Evolutionary conservation across 2,888 invertebrate species (phyloP).

Genomic region (Xiphydria camelus): DNA sequence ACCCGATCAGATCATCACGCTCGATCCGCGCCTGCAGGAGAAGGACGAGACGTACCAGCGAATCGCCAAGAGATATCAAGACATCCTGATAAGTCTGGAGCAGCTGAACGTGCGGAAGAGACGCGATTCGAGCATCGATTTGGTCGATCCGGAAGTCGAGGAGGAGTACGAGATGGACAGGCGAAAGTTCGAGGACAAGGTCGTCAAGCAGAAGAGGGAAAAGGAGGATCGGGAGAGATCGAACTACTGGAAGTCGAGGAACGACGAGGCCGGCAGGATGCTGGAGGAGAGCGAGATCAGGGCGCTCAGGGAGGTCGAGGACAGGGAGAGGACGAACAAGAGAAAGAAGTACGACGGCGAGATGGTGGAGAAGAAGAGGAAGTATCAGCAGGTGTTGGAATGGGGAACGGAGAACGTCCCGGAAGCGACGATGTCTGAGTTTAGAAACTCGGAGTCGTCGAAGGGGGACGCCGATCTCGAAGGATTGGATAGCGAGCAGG

Average conservation of each 20-base stretch:
- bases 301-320: conserved; percentile 4
- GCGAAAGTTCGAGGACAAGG: conserved; percentile 13
- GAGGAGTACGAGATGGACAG: conserved; percentile 15
- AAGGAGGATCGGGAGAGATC: conserved; percentile 11
- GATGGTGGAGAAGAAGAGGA: conserved; percentile 8
- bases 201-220: conserved; percentile 12
- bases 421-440: conserved; percentile 19
- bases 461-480: neutral
- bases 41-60: conserved; percentile 58
- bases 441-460: conserved; percentile 22
- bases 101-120: conserved; percentile 13
- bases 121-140: neutral
- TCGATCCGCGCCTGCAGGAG: conserved; percentile 61
- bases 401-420: conserved; percentile 9
- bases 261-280: conserved; percentile 2
- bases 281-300: conserved; percentile 14
- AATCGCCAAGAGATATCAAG: conserved; percentile 54
- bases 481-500: neutral
- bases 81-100: conserved; percentile 34
- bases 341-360: conserved; percentile 6
- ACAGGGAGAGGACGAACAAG: conserved; percentile 6
- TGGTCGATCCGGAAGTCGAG: conserved; percentile 19
- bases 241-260: conserved; percentile 13
- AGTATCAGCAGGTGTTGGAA: conserved; percentile 11
- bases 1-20: conserved; percentile 62